phyloP scores from a whole-genome alignment of 2,888 invertebrate genomes.

The Zootermopsis nevadensis region DNA sequence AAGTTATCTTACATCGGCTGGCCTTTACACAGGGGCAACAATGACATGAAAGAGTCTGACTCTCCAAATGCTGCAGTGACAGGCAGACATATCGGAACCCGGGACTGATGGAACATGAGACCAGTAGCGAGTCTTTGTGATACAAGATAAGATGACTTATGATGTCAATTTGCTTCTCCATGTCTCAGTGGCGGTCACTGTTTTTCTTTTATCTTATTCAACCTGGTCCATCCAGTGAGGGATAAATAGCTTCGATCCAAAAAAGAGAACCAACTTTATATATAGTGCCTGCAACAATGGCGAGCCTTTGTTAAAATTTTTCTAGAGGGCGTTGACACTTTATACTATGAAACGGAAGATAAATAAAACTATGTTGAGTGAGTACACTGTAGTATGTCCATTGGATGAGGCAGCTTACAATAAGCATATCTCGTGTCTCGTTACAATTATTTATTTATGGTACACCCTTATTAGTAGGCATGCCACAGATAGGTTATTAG shows the following conservation, averaged over 20 bases:
- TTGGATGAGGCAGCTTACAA: not conserved
- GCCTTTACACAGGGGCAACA: not conserved
- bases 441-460: too few species aligned
- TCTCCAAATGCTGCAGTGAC: not conserved
- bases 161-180: not conserved
- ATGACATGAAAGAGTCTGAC: not conserved
- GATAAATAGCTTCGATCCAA: not conserved
- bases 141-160: conserved; percentile 23
- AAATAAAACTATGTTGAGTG: not conserved
- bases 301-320: not conserved
- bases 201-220: not conserved
- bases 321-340: conserved; percentile 8
- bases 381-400: not conserved
- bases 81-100: too few species aligned
- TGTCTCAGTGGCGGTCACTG: not conserved
- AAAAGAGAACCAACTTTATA: not conserved
- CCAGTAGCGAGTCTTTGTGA: not conserved
- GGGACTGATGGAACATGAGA: not conserved
- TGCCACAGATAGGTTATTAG: too few species aligned
- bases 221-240: not conserved
- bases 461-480: too few species aligned
- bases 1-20: not conserved
- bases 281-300: not conserved
- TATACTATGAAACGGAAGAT: not conserved
- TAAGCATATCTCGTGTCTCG: not conserved